These are phyloP conservation scores for Stratiomys singularior DNA, from an alignment of 2,888 invertebrate species.

Conservation along the genomic window DNA sequence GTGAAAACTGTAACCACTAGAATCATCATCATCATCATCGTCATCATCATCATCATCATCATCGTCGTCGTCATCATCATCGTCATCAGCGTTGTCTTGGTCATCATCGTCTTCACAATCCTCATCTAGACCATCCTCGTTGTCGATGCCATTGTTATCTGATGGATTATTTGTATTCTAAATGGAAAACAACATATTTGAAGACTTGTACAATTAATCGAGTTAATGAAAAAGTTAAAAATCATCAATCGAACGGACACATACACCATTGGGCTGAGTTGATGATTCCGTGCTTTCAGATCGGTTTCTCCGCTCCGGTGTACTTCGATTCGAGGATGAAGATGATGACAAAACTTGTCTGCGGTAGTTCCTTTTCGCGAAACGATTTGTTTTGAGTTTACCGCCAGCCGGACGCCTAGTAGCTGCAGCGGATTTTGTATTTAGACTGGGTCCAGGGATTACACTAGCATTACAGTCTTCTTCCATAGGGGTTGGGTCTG, in stretches of 20 bases:
- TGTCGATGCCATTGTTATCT: no score
- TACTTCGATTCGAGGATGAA: constrained; percentile 46
- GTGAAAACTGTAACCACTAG: constrained; percentile 30
- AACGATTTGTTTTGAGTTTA: constrained; percentile 17
- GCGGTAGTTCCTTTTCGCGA: constrained; percentile 51
- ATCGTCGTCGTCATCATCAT: constrained; percentile 19
- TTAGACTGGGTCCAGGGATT: constrained; percentile 40
- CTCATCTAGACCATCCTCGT: no score
- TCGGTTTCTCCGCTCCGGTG: neutral
- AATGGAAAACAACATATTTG: neutral
- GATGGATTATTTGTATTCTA: neutral
- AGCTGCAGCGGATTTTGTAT: constrained; percentile 40
- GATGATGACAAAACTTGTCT: constrained; percentile 51
- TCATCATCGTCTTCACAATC: neutral
- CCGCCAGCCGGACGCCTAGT: constrained; percentile 30
- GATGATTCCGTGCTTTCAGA: constrained; percentile 6
- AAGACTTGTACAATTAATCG: no score
- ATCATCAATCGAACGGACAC: neutral
- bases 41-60: constrained; percentile 23
- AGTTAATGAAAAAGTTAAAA: no score
- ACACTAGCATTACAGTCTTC: neutral
- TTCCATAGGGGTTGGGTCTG: neutral
- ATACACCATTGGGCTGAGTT: constrained; percentile 7
- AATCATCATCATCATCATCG: constrained; percentile 38
- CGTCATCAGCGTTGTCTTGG: neutral